Evolutionary conservation across 1,140 invertebrate genomes (phyloP).

Genomic region (Drosophila kohkoa): DNA sequence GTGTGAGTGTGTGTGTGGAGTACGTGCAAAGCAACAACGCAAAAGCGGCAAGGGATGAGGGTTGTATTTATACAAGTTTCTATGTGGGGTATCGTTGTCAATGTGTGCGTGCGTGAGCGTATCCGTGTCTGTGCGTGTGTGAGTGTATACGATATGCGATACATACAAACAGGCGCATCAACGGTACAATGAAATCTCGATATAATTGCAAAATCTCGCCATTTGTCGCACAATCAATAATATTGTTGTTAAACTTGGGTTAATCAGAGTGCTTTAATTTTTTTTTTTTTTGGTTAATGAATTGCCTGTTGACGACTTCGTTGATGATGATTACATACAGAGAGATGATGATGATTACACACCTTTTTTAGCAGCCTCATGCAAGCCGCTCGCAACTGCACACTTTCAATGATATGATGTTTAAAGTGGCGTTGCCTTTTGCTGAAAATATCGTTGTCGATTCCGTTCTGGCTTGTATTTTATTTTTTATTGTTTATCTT

Average conservation of each 20-base stretch:
- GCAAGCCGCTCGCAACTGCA: conserved; percentile 66
- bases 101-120: conserved; percentile 20
- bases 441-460: conserved; percentile 42
- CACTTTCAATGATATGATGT: conserved; percentile 47
- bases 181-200: conserved; percentile 46
- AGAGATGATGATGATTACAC: conserved; percentile 47
- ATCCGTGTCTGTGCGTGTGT: conserved; percentile 29
- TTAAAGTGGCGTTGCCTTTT: conserved; percentile 31
- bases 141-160: conserved; percentile 40
- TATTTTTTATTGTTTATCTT: conserved; percentile 36
- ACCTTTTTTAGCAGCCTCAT: conserved; percentile 79
- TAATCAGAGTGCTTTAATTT: conserved; percentile 16
- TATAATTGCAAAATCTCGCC: conserved; percentile 51
- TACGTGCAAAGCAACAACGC: conserved; percentile 64
- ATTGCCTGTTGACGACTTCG: neutral
- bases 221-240: conserved; percentile 56
- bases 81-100: conserved; percentile 36
- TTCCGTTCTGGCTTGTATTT: conserved; percentile 34
- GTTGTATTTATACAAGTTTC: conserved; percentile 76
- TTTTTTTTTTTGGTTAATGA: conserved; percentile 2
- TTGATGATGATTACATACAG: neutral
- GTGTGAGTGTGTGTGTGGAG: conserved; percentile 31
- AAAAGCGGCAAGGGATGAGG: conserved; percentile 76
- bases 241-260: conserved; percentile 31
- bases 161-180: conserved; percentile 46